phyloP scores from a whole-genome alignment of 2,888 invertebrate genomes.

The Nebria salina region DNA sequence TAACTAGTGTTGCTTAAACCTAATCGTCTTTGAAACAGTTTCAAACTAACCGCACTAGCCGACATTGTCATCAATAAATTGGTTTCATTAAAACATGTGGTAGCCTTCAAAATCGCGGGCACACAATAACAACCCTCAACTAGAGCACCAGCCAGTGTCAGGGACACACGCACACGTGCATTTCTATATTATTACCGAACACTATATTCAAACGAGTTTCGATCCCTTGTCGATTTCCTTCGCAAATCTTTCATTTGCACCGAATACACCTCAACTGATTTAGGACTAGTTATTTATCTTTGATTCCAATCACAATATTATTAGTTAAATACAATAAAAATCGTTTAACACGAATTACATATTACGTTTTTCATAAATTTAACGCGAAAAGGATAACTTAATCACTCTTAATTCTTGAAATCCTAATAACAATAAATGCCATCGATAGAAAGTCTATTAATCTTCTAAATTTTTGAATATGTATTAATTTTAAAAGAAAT shows the following conservation, averaged over 20 bases:
- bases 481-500: neutral
- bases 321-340: too few species aligned
- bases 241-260: neutral
- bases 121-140: conserved; percentile 1
- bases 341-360: too few species aligned
- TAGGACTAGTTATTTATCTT: neutral
- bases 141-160: conserved; percentile 7
- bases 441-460: neutral
- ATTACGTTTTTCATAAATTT: too few species aligned
- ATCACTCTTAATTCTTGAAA: neutral
- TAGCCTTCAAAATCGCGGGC: conserved; percentile 28
- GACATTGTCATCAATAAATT: conserved; percentile 41
- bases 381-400: neutral
- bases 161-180: conserved; percentile 18
- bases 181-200: neutral
- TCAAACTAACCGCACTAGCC: conserved; percentile 35
- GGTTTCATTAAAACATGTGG: conserved; percentile 36
- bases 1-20: neutral
- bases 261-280: neutral
- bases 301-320: too few species aligned
- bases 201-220: neutral
- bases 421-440: too few species aligned
- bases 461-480: neutral
- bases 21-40: conserved; percentile 11
- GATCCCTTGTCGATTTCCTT: conserved; percentile 13